Conservation (phyloP, 1,140 invertebrate genomes). For the Dinoponera quadriceps region DNA sequence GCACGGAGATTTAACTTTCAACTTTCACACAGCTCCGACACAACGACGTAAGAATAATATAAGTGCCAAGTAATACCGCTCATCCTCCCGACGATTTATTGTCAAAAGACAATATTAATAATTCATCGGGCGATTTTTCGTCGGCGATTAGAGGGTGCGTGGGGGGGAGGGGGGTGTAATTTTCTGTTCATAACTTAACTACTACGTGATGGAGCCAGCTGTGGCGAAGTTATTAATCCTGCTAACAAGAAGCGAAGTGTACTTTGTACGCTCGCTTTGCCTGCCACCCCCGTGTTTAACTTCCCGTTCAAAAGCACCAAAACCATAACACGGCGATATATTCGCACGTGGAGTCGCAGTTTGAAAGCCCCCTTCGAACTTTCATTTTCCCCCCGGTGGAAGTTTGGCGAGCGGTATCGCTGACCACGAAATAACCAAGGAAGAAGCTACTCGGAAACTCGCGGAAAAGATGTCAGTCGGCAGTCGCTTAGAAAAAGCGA, state of each 20-base stretch:
- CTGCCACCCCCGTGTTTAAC: constrained; percentile 56
- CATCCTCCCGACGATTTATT: constrained; percentile 1
- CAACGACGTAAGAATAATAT: neutral
- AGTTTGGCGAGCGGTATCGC: constrained; percentile 39
- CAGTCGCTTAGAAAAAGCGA: neutral
- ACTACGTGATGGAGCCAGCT: constrained; percentile 36
- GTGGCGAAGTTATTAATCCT: constrained; percentile 54
- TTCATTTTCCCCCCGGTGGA: constrained; percentile 45
- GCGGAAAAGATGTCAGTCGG: neutral
- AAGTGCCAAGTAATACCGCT: too few species aligned
- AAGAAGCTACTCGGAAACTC: constrained; percentile 2
- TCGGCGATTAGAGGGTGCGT: neutral
- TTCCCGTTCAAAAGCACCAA: constrained; percentile 56
- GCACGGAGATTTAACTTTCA: too few species aligned
- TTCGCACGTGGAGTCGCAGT: constrained; percentile 29
- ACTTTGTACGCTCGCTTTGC: constrained; percentile 57
- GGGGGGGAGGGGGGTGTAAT: constrained; percentile 1
- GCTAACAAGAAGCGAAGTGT: constrained; percentile 52
- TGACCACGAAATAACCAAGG: constrained; percentile 5
- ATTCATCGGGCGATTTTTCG: constrained; percentile 1
- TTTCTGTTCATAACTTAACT: constrained; percentile 43
- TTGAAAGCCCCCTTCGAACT: constrained; percentile 49
- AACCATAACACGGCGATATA: constrained; percentile 58
- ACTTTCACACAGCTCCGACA: neutral
- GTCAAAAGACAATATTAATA: neutral